phyloP scores from a whole-genome alignment of 2,797 vertebrate genomes.

The Mastacembelus armatus region DNA sequence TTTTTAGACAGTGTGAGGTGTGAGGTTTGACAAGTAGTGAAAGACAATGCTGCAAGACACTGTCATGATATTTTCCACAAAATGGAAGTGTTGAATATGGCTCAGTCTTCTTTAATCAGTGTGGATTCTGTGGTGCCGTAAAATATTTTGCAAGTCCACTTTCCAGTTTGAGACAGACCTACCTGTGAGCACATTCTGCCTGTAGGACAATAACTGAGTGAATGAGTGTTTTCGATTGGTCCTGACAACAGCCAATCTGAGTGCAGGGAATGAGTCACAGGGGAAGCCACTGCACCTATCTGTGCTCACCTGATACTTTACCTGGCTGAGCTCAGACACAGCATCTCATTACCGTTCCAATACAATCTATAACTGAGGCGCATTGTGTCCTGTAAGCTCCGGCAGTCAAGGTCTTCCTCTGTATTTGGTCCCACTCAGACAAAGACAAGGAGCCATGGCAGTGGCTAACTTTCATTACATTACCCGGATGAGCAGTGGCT shows the following conservation, averaged over 20 bases:
- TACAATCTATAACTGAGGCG: constrained; percentile 58
- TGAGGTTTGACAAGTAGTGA: too few relatives aligned
- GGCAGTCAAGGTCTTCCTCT: constrained; percentile 56
- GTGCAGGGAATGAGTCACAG: constrained; percentile 59
- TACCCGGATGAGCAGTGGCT: constrained; percentile 88
- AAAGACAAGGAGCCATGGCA: constrained; percentile 79
- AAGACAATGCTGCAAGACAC: neutral
- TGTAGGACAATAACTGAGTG: constrained; percentile 61
- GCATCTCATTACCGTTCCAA: constrained; percentile 76
- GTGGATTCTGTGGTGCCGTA: neutral
- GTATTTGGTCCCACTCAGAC: constrained; percentile 38
- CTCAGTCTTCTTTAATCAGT: neutral
- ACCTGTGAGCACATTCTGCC: constrained; percentile 60
- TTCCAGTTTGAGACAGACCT: constrained; percentile 51
- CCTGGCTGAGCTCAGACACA: constrained; percentile 68
- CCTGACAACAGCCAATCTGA: constrained; percentile 73
- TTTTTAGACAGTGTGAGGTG: too few relatives aligned
- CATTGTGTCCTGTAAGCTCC: constrained; percentile 61
- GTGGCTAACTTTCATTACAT: constrained; percentile 89
- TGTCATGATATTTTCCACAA: neutral
- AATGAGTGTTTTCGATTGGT: constrained; percentile 65
- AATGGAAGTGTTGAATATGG: neutral
- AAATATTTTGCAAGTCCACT: constrained; percentile 49
- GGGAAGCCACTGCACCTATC: constrained; percentile 66
- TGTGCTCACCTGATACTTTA: constrained; percentile 78